phyloP scores from a whole-genome alignment of 1,140 invertebrate genomes.

The Megalopta genalis region DNA sequence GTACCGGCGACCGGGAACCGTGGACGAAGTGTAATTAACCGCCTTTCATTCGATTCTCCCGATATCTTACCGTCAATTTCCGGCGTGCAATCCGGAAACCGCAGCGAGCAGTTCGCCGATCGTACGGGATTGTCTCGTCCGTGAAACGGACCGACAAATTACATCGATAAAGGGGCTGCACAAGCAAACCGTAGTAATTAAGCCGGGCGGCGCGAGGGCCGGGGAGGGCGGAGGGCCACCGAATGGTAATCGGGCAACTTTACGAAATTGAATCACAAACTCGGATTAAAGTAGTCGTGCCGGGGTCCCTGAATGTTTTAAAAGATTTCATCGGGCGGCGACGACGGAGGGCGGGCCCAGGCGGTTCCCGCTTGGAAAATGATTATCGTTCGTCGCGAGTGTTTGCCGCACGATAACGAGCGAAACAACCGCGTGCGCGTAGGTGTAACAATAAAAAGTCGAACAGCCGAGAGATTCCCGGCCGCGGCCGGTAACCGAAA shows the following conservation, averaged over 20 bases:
- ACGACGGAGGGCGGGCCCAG: background rate
- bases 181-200: conserved; percentile 40
- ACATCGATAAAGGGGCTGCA: conserved; percentile 36
- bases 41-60: conserved; percentile 68
- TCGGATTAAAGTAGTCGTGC: conserved; percentile 17
- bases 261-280: conserved; percentile 38
- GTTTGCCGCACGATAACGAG: conserved; percentile 9
- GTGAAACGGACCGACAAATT: conserved; percentile 56
- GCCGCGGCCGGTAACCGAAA: background rate
- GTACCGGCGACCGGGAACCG: background rate
- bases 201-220: background rate
- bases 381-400: conserved; percentile 9
- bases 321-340: background rate
- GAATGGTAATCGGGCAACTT: conserved; percentile 36
- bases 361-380: background rate
- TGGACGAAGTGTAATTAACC: conserved; percentile 65
- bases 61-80: conserved; percentile 65
- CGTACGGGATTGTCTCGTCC: conserved; percentile 54
- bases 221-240: background rate
- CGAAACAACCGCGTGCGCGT: background rate
- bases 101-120: conserved; percentile 44
- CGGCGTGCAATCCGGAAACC: conserved; percentile 53
- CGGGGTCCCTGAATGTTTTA: background rate
- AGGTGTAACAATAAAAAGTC: conserved; percentile 23
- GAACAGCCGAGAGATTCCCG: background rate